A percentile compares a stretch with the other conserved stretches of the same genome.
Evolutionary conservation across 2,113 vertebrate genomes (phyloP).

Genomic region (Zingel zingel): DNA sequence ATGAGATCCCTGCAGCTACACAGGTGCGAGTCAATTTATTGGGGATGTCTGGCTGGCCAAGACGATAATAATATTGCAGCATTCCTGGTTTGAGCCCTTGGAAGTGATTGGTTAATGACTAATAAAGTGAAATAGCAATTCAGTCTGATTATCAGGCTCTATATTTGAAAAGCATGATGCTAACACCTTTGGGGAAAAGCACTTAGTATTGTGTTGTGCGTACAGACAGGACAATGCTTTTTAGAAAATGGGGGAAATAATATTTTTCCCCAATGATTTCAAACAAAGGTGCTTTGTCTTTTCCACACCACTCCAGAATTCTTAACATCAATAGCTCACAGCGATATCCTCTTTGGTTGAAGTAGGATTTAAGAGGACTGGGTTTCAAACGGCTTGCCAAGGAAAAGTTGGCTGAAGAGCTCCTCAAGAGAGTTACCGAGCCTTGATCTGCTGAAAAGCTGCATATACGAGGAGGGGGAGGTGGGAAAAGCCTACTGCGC

Average conservation of each 20-base stretch:
- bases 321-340: constrained; percentile 66
- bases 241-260: constrained; percentile 5
- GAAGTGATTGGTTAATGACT: not conserved
- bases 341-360: constrained; percentile 55
- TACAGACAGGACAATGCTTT: constrained; percentile 8
- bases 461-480: constrained; percentile 40
- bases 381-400: constrained; percentile 63
- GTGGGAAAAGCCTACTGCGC: constrained; percentile 53
- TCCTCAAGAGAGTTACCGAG: constrained; percentile 69
- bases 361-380: constrained; percentile 60
- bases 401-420: constrained; percentile 64
- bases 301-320: constrained; percentile 38
- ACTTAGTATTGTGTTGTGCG: not conserved
- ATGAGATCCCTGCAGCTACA: not conserved
- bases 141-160: not conserved
- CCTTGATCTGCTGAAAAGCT: constrained; percentile 74
- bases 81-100: not conserved
- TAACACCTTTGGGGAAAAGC: not conserved
- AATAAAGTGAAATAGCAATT: not conserved
- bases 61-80: not conserved
- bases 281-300: constrained; percentile 64
- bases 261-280: not conserved
- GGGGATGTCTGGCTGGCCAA: not conserved
- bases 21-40: not conserved
- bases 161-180: not conserved